Percentiles rank a stretch among this genome's conserved stretches.
Conservation (phyloP, 1,140 invertebrate species). For the Anoplolepis gracilipes region DNA sequence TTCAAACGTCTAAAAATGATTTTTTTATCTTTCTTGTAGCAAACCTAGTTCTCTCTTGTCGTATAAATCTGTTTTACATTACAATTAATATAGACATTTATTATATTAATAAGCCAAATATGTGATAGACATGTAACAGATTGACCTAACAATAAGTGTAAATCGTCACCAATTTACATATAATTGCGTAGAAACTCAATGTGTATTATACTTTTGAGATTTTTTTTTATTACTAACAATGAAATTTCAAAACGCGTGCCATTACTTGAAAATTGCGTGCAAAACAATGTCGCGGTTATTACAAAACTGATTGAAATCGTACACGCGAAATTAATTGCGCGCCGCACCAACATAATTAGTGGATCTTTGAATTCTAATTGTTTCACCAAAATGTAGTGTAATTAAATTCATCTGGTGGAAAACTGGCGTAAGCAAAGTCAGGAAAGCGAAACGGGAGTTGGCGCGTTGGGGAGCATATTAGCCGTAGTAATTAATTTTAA, state of each 20-base stretch:
- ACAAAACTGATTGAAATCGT: conserved; percentile 25
- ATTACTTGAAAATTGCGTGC: neutral
- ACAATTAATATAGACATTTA: neutral
- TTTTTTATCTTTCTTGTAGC: neutral
- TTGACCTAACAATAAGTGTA: neutral
- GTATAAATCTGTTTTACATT: neutral
- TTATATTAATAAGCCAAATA: neutral
- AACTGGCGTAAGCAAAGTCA: neutral
- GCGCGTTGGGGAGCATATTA: conserved; percentile 20
- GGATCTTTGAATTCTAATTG: conserved; percentile 51
- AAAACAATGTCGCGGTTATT: neutral
- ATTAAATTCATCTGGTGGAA: conserved; percentile 52
- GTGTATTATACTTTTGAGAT: neutral
- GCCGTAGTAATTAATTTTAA: conserved; percentile 48
- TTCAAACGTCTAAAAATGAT: neutral
- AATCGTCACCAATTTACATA: conserved; percentile 20
- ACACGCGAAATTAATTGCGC: conserved; percentile 13
- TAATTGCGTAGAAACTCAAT: neutral
- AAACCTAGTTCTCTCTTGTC: neutral
- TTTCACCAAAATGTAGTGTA: conserved; percentile 30
- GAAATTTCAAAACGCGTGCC: conserved; percentile 5
- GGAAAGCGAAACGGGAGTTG: neutral
- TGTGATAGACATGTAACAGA: neutral
- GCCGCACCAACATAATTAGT: conserved; percentile 14
- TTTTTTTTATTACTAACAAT: conserved; percentile 30